phyloP scores from a whole-genome alignment of 2,797 vertebrate genomes.

The Glyptemys insculpta region DNA sequence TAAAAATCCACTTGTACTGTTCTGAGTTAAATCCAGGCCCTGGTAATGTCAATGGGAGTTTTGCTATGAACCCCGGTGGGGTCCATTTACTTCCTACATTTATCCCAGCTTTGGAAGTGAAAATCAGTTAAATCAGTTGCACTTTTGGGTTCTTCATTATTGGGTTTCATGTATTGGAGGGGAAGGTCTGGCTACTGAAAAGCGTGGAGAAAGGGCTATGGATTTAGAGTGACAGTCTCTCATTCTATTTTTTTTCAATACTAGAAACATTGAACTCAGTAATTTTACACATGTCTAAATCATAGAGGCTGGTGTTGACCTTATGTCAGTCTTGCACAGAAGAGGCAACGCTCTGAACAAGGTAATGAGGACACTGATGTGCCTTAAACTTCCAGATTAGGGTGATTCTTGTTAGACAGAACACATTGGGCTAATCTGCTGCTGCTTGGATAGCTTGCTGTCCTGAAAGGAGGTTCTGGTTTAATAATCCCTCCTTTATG shows the following conservation, averaged over 20 bases:
- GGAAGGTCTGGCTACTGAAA: not conserved
- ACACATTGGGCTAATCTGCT: not conserved
- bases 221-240: not conserved
- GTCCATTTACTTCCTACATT: not conserved
- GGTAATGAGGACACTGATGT: not conserved
- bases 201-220: not conserved
- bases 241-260: not conserved
- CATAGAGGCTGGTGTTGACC: not conserved
- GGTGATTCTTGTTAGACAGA: constrained; percentile 52
- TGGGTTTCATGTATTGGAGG: fast-evolving
- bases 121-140: not conserved
- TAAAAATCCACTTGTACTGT: not conserved
- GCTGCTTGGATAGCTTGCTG: not conserved
- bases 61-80: not conserved
- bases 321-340: not conserved
- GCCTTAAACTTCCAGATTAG: constrained; percentile 61
- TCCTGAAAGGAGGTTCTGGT: not conserved
- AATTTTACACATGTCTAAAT: not conserved
- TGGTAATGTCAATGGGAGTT: not conserved
- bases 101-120: not conserved
- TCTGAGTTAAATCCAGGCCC: not conserved
- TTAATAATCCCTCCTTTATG: not conserved
- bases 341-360: not conserved
- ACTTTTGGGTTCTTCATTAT: fast-evolving
- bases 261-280: not conserved